Percentiles rank a stretch among this genome's conserved stretches.
These are phyloP conservation scores for Belonocnema kinseyi DNA, from an alignment of 1,140 invertebrate genomes.

Conservation along the genomic window DNA sequence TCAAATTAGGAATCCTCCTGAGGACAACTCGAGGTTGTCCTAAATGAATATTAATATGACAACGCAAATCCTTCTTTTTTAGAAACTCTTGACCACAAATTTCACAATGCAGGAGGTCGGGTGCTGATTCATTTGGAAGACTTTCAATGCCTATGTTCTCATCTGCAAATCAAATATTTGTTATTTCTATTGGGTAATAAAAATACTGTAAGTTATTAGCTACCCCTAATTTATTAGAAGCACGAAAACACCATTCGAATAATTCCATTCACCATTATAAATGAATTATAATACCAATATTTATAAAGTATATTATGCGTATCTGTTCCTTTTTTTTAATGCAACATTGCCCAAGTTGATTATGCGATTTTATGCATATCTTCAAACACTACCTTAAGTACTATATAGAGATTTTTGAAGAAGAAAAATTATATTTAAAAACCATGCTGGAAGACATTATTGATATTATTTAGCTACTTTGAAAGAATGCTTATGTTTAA, in stretches of 20 bases:
- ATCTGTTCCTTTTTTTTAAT: too few relatives aligned
- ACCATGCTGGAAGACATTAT: too few relatives aligned
- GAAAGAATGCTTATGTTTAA: too few relatives aligned
- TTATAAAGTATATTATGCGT: too few relatives aligned
- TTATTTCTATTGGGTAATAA: slow-evolving; percentile 24
- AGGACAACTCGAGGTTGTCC: slow-evolving; percentile 67
- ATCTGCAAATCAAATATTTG: slow-evolving; percentile 59
- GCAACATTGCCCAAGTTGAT: too few relatives aligned
- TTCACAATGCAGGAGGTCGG: slow-evolving; percentile 61
- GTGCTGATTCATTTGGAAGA: slow-evolving; percentile 46
- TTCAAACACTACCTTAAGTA: too few relatives aligned
- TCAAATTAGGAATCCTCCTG: slow-evolving; percentile 62
- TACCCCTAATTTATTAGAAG: not conserved
- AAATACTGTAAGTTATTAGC: not conserved
- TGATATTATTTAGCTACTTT: too few relatives aligned
- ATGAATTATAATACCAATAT: not conserved
- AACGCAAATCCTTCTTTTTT: slow-evolving; percentile 65
- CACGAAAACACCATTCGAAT: not conserved
- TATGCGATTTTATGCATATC: too few relatives aligned
- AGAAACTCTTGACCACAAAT: slow-evolving; percentile 66
- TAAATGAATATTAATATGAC: slow-evolving; percentile 65
- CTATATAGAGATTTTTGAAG: too few relatives aligned
- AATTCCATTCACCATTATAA: not conserved
- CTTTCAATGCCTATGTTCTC: slow-evolving; percentile 50
- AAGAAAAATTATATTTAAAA: too few relatives aligned